Evolutionary conservation across 2,113 vertebrate species (phyloP).

Genomic region (Nymphicus hollandicus): DNA sequence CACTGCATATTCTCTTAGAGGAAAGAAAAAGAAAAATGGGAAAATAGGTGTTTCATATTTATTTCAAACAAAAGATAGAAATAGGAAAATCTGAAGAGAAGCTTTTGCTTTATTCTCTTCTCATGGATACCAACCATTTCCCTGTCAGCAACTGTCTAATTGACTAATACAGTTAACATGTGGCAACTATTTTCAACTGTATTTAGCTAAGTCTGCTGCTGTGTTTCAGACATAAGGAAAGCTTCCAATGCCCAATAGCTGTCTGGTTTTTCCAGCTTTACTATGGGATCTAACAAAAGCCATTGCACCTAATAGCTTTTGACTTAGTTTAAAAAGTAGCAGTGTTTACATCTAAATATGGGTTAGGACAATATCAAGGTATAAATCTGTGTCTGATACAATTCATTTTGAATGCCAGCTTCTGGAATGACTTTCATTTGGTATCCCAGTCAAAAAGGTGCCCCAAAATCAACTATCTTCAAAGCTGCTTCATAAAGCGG

Average conservation of each 20-base stretch:
- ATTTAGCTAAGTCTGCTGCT: constrained; percentile 17
- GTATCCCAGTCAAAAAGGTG: neutral
- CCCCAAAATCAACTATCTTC: neutral
- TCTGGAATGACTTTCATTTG: neutral
- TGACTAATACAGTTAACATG: constrained; percentile 38
- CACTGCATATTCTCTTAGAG: neutral
- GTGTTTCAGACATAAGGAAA: neutral
- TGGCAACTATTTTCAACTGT: constrained; percentile 49
- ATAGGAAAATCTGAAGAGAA: neutral
- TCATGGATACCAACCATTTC: neutral
- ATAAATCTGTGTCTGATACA: neutral
- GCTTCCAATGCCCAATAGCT: neutral
- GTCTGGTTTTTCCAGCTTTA: neutral
- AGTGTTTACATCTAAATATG: neutral
- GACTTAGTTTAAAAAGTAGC: neutral
- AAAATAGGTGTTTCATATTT: neutral
- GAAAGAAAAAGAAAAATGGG: neutral
- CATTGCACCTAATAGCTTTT: neutral
- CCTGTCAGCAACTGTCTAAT: constrained; percentile 29
- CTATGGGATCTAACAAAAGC: neutral
- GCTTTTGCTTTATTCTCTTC: neutral
- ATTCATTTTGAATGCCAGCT: neutral
- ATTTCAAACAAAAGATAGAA: neutral
- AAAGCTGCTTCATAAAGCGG: neutral
- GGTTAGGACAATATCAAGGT: neutral